Base-by-base conservation (phyloP, 2,888 invertebrate species). In the Ophion obscuratus region DNA sequence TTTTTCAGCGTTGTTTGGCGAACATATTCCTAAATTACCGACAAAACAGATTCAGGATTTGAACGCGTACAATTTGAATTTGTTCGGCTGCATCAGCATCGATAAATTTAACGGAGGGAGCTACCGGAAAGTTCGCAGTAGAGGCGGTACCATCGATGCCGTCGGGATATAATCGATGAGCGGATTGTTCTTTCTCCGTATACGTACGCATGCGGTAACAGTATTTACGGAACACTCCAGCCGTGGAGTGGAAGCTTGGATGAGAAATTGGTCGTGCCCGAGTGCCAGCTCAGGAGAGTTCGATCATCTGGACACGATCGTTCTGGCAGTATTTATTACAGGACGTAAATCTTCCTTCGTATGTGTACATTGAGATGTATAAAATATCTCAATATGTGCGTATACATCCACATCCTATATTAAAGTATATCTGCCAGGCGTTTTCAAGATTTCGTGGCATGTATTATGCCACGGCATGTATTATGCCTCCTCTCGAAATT, bases 181-280 rank as follows among this genome's bases (percentile, higher is more conserved):
- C 85, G 86, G 87, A 91, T 90, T 88, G 90, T 90, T 90, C 88
- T 71, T 84, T 88, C 87, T 67, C 64, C 70, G 67, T 83, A 68
- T 81, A 70, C 70, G 59, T 81, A 62, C 75, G 68, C 87, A 88
- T 87, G 86, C 85, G 88, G 89, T 91, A 91, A 91, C 90, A 89
- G 90, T 91, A 91, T 91, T 91, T 91, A 89, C 91, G 83, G 89
- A 91, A 91, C 91, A 91, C 92, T 91, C 85, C 59, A 83, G 81
- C 57, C 66, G 71, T 61, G 68, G 83, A 81, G 71, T 61, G 73
- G 84, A 79, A 83, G 61, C 83, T 83, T 79, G 80, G 64, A 78
- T 76, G 79, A 81, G 76, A 78, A 85, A 88, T 84, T 84, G 86
- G 81, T 84, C 84, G 77, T 61, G 74, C 83, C 79, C 75, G 53